A percentile compares a stretch with the other conserved stretches of the same genome.
These are phyloP conservation scores for Haemorhous mexicanus DNA, from an alignment of 2,113 vertebrate genomes.

Conservation along the genomic window DNA sequence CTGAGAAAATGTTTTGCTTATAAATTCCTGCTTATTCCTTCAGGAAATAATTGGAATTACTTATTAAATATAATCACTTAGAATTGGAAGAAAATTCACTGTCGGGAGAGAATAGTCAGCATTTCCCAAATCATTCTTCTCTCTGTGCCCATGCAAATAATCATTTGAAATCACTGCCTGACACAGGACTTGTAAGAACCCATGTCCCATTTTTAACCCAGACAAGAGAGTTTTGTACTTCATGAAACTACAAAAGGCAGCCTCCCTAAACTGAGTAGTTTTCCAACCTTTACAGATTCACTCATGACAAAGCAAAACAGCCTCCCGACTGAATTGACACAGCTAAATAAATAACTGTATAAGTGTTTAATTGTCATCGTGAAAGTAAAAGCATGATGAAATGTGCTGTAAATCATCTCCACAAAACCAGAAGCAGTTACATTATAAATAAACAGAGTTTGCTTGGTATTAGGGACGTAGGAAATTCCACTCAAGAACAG, in stretches of 20 bases:
- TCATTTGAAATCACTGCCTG: background rate
- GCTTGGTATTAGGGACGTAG: conserved; percentile 55
- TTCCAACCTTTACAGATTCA: background rate
- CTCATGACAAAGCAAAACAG: conserved; percentile 41
- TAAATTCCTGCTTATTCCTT: background rate
- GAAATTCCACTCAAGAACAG: conserved; percentile 67
- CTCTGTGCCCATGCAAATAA: background rate
- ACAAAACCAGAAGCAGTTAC: conserved; percentile 34
- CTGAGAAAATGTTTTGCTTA: background rate
- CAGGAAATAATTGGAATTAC: background rate
- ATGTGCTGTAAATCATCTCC: conserved; percentile 14
- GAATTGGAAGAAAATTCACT: background rate
- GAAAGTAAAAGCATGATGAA: background rate
- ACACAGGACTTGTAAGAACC: background rate
- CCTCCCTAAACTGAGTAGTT: background rate
- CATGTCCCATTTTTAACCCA: background rate
- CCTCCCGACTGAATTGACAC: background rate
- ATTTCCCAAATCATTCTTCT: background rate
- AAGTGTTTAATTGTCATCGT: background rate
- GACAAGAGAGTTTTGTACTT: background rate
- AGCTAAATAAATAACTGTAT: conserved; percentile 21
- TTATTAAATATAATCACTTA: background rate
- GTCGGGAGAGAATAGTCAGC: background rate
- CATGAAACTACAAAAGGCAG: background rate
- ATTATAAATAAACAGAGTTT: conserved; percentile 61